Conservation (phyloP, 2,797 vertebrate species). For the Pogoniulus pusillus region DNA sequence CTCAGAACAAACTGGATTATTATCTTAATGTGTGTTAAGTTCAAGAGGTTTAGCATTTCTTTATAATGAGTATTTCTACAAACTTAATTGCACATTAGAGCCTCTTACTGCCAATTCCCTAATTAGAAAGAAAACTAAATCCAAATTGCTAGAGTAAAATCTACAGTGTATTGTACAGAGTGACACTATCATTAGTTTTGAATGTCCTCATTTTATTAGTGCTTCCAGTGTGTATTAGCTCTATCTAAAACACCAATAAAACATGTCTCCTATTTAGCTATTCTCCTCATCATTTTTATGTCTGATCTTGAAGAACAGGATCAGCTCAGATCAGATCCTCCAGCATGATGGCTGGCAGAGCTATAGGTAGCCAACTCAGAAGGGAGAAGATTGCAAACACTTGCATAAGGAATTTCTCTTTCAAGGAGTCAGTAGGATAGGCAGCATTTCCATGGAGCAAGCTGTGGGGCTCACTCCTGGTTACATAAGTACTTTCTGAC, state of each 20-base stretch:
- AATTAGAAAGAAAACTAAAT: background rate
- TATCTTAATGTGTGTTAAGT: constrained; percentile 30
- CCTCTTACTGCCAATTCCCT: background rate
- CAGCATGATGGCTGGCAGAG: background rate
- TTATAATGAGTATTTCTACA: background rate
- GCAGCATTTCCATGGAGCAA: background rate
- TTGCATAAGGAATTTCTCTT: background rate
- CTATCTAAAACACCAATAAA: background rate
- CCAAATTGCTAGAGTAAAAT: background rate
- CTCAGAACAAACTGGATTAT: constrained; percentile 37
- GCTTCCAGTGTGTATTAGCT: background rate
- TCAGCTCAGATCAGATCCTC: background rate
- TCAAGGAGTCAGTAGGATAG: rapidly evolving
- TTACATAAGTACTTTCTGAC: background rate
- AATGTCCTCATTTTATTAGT: background rate
- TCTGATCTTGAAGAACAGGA: rapidly evolving
- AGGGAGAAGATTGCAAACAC: background rate
- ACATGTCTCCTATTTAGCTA: background rate
- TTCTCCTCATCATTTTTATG: background rate
- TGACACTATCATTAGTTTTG: background rate
- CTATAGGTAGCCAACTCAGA: background rate
- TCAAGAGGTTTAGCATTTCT: constrained; percentile 23
- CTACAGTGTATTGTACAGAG: background rate
- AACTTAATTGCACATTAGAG: background rate
- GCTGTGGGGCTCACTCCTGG: background rate